Conservation (phyloP, 2,888 invertebrate species). For the Agrotis clavis region DNA sequence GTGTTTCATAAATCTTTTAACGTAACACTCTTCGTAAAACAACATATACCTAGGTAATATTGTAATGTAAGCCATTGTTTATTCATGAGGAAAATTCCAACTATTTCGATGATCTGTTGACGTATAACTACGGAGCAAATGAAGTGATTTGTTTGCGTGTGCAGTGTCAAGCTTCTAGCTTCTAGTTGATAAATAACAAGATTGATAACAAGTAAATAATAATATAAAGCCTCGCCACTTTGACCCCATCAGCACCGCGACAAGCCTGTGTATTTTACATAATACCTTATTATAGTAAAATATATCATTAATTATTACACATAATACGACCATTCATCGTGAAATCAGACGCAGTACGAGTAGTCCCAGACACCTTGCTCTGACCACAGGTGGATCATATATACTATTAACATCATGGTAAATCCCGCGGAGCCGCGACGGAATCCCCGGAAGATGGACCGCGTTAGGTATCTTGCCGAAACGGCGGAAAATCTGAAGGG, state of each 20-base stretch:
- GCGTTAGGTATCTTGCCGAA: no score
- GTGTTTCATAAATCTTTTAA: not conserved
- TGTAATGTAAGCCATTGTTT: constrained; percentile 6
- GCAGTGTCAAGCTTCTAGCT: not conserved
- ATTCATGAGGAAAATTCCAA: constrained; percentile 5
- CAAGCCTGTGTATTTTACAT: constrained; percentile 20
- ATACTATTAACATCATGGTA: no score
- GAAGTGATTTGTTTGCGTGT: constrained; percentile 16
- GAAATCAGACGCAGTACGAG: constrained; percentile 2
- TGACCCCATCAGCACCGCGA: constrained; percentile 14
- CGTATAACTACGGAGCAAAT: constrained; percentile 11
- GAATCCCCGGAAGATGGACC: no score
- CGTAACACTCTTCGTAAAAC: no score
- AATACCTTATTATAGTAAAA: not conserved
- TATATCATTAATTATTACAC: constrained; percentile 13
- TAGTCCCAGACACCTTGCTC: no score
- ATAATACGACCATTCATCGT: constrained; percentile 14
- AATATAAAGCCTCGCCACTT: not conserved
- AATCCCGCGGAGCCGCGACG: no score
- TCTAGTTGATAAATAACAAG: constrained; percentile 1
- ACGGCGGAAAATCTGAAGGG: no score
- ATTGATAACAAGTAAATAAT: constrained; percentile 22
- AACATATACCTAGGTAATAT: not conserved
- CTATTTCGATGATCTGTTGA: not conserved
- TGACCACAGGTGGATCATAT: no score